Conservation (phyloP, 2,888 invertebrate species). For the Taenaris catops region DNA sequence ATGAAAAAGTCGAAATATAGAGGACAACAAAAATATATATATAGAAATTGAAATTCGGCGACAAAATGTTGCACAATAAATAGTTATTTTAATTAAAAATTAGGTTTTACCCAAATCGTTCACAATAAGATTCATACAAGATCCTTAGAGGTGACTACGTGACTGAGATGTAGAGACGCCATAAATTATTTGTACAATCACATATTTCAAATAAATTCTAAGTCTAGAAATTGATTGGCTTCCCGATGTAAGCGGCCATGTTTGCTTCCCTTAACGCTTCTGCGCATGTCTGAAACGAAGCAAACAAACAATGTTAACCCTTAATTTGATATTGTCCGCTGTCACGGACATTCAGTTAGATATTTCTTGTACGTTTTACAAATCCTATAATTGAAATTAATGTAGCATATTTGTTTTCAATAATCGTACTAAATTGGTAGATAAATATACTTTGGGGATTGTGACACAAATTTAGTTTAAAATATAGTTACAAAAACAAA, state of each 20-base stretch:
- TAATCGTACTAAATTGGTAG: too few relatives aligned
- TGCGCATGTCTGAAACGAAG: constrained; percentile 89
- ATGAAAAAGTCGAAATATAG: constrained; percentile 37
- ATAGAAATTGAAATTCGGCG: constrained; percentile 1
- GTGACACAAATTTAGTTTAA: too few relatives aligned
- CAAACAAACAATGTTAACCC: background rate
- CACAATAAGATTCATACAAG: constrained; percentile 66
- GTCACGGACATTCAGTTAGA: too few relatives aligned
- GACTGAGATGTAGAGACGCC: constrained; percentile 34
- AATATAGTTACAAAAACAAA: too few relatives aligned
- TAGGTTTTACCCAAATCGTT: constrained; percentile 36
- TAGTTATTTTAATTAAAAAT: constrained; percentile 8
- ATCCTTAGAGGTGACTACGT: constrained; percentile 42
- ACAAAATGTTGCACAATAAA: constrained; percentile 5
- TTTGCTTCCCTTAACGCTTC: constrained; percentile 99
- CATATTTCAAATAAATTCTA: constrained; percentile 26
- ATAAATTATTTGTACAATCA: constrained; percentile 33
- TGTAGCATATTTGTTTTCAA: too few relatives aligned
- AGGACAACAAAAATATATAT: constrained; percentile 8
- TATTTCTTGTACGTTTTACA: too few relatives aligned
- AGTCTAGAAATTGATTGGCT: constrained; percentile 96
- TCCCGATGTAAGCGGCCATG: constrained; percentile 96
- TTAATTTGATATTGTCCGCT: too few relatives aligned
- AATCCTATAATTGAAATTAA: too few relatives aligned
- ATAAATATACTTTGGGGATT: too few relatives aligned